Conservation (phyloP, 2,888 invertebrate species). For the Cryptophagus acutangulus region DNA sequence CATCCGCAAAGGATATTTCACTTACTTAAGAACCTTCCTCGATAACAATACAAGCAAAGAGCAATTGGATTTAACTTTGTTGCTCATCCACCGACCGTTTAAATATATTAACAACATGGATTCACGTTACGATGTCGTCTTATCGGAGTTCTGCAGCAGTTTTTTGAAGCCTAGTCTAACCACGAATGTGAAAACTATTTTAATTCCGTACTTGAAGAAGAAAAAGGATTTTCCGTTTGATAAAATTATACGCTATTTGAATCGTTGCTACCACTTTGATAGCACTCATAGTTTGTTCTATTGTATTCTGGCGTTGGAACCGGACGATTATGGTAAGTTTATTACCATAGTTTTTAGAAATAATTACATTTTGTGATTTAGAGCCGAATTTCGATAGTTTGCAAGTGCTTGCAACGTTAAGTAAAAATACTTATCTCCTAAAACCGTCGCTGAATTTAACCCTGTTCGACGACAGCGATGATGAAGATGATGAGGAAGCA, state of each 20-base stretch:
- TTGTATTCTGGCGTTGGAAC: conserved; percentile 63
- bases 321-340: conserved; percentile 59
- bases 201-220: conserved; percentile 64
- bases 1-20: conserved; percentile 65
- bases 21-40: conserved; percentile 63
- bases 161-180: conserved; percentile 64
- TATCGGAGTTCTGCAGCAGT: conserved; percentile 58
- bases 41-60: conserved; percentile 63
- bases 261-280: conserved; percentile 42
- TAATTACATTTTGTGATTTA: conserved; percentile 35
- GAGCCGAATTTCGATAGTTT: conserved; percentile 52
- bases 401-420: conserved; percentile 54
- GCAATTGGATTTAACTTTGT: conserved; percentile 60
- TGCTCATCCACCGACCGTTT: conserved; percentile 73
- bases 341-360: background rate
- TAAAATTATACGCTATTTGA: conserved; percentile 45
- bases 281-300: conserved; percentile 58
- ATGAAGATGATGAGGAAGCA: conserved; percentile 55
- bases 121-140: conserved; percentile 50
- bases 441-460: conserved; percentile 44
- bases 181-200: conserved; percentile 62
- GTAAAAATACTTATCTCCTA: conserved; percentile 43
- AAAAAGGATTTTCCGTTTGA: conserved; percentile 50
- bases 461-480: conserved; percentile 51
- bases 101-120: conserved; percentile 50